Conservation (phyloP, 2,113 vertebrate species). For the Panthera leo region DNA sequence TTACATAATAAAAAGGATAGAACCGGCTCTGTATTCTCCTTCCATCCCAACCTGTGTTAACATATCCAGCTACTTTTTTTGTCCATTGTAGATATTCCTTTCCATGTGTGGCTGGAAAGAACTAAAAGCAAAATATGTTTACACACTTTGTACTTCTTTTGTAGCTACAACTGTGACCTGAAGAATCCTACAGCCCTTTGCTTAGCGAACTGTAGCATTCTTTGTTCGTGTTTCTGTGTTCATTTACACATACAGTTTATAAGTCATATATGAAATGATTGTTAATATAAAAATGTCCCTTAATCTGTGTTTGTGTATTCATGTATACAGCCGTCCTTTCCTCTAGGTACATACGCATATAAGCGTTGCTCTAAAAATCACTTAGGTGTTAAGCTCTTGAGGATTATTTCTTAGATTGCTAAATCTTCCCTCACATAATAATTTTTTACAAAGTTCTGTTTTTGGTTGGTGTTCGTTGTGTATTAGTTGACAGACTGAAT, state of each 20-base stretch:
- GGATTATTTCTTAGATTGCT: not conserved
- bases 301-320: not conserved
- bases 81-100: not conserved
- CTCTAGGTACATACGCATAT: not conserved
- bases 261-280: not conserved
- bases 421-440: not conserved
- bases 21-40: not conserved
- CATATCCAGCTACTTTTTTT: not conserved
- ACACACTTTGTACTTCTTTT: not conserved
- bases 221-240: not conserved
- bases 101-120: not conserved
- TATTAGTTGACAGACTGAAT: not conserved
- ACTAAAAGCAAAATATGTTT: not conserved
- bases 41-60: not conserved
- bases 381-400: not conserved
- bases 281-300: not conserved
- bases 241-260: not conserved
- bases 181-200: not conserved
- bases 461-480: not conserved
- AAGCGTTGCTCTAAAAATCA: not conserved
- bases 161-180: not conserved
- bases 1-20: not conserved
- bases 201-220: not conserved
- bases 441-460: not conserved
- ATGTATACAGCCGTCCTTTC: not conserved